These are phyloP conservation scores for Ommatoiulus sabulosus DNA, from an alignment of 2,888 invertebrate species.

Conservation along the genomic window DNA sequence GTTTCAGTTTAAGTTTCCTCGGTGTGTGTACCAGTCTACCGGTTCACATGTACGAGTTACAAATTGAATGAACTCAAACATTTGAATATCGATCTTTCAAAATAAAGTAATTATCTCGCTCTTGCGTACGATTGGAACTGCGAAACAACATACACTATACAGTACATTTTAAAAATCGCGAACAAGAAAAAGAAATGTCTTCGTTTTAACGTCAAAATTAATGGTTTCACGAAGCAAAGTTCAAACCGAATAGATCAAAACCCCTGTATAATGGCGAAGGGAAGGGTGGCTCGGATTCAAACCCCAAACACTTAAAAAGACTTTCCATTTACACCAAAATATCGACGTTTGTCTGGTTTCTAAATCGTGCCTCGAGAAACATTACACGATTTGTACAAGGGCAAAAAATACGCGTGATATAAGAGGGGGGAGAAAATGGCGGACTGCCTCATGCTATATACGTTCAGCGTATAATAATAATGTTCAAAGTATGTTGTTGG, in stretches of 20 bases:
- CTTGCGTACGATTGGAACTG: too few relatives aligned
- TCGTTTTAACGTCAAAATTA: background rate
- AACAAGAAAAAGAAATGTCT: background rate
- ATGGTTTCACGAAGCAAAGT: background rate
- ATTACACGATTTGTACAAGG: slow-evolving; percentile 11
- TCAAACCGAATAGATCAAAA: background rate
- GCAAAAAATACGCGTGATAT: background rate
- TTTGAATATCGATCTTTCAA: too few relatives aligned
- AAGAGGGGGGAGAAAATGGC: background rate
- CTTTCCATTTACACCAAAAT: slow-evolving; percentile 28
- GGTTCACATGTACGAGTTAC: too few relatives aligned
- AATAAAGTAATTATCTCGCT: too few relatives aligned
- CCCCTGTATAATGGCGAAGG: background rate
- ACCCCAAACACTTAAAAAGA: slow-evolving; percentile 21
- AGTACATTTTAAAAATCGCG: background rate
- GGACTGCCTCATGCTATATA: background rate
- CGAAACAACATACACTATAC: too few relatives aligned
- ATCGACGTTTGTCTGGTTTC: slow-evolving; percentile 26
- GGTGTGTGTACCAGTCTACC: too few relatives aligned
- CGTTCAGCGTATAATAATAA: background rate
- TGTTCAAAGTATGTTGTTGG: slow-evolving; percentile 43
- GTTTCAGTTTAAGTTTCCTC: too few relatives aligned
- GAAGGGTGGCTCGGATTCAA: background rate
- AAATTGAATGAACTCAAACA: too few relatives aligned
- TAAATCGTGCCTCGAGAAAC: background rate